Conservation (phyloP, 2,797 vertebrate species). For the Hipposideros larvatus region DNA sequence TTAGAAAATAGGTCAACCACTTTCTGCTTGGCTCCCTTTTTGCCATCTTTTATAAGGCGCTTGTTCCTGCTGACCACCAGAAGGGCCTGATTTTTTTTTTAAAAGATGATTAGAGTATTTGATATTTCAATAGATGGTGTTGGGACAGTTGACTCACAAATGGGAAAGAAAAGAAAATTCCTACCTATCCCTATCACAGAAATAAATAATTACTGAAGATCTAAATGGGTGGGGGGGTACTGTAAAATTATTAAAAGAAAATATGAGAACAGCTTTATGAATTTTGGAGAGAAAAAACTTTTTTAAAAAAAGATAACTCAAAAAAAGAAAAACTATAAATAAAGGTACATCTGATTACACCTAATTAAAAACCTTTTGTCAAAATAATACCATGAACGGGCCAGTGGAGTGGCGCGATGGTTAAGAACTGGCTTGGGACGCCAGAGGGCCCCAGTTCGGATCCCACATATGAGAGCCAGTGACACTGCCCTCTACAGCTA, state of each 20-base stretch:
- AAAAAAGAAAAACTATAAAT: conserved; percentile 25
- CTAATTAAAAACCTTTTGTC: conserved; percentile 64
- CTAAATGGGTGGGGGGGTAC: not conserved
- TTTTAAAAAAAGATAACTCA: not conserved
- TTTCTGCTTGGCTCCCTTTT: too few relatives aligned
- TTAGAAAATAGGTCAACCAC: too few relatives aligned
- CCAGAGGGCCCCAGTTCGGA: too few relatives aligned
- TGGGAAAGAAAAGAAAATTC: not conserved
- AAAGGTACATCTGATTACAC: conserved; percentile 30
- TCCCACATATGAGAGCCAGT: too few relatives aligned
- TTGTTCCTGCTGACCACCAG: too few relatives aligned
- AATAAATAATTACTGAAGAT: conserved; percentile 31
- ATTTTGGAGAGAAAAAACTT: not conserved
- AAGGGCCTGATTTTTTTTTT: not conserved
- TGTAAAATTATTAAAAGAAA: conserved; percentile 36
- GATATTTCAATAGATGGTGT: conserved; percentile 21
- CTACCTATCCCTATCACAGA: not conserved
- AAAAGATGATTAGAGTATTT: not conserved
- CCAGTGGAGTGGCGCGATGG: too few relatives aligned
- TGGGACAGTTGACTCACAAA: conserved; percentile 21
- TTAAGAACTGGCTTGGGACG: too few relatives aligned
- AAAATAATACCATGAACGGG: not conserved
- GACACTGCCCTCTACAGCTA: too few relatives aligned
- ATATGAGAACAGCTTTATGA: not conserved
- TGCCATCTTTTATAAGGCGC: too few relatives aligned